Percentiles rank a stretch among this genome's conserved stretches.
Evolutionary conservation across 2,888 invertebrate species (phyloP).

Genomic region (Eristalinus aeneus): DNA sequence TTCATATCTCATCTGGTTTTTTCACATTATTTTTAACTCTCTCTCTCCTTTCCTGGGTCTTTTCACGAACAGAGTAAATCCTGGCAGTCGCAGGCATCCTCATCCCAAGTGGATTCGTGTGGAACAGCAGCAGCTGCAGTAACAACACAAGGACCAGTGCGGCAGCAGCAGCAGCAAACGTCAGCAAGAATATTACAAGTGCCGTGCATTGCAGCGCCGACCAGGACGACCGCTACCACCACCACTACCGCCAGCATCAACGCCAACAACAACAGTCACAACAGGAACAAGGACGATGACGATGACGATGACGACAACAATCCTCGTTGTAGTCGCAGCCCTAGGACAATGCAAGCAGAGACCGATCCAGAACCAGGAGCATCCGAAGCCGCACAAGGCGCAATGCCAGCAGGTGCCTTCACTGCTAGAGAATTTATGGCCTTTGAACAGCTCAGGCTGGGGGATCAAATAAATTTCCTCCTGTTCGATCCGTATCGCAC

Average conservation of each 20-base stretch:
- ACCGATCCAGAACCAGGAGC: slow-evolving; percentile 23
- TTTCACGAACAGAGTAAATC: slow-evolving; percentile 48
- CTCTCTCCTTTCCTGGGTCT: slow-evolving; percentile 12
- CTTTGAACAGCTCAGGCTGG: slow-evolving; percentile 55
- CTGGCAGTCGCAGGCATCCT: slow-evolving; percentile 44
- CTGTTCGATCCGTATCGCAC: slow-evolving; percentile 72
- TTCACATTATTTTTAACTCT: slow-evolving; percentile 18
- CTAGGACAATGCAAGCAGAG: slow-evolving; percentile 18
- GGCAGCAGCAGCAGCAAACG: slow-evolving; percentile 49
- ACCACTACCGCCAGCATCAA: slow-evolving; percentile 36
- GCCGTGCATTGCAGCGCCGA: slow-evolving; percentile 53
- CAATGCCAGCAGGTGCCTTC: slow-evolving; percentile 28
- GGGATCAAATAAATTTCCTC: slow-evolving; percentile 67
- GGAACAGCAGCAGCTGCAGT: slow-evolving; percentile 21
- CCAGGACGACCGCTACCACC: not conserved
- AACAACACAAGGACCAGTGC: slow-evolving; percentile 47
- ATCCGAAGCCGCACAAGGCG: slow-evolving; percentile 16
- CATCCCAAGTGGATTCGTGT: slow-evolving; percentile 33
- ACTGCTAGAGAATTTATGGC: slow-evolving; percentile 61
- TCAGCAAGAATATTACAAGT: slow-evolving; percentile 62
- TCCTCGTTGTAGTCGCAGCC: slow-evolving; percentile 61
- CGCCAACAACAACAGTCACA: slow-evolving; percentile 37
- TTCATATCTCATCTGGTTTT: not conserved
- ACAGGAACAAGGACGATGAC: slow-evolving; percentile 61
- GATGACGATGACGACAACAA: slow-evolving; percentile 33